Evolutionary conservation across 2,888 invertebrate species (phyloP).

Genomic region (Tetragonisca angustula): DNA sequence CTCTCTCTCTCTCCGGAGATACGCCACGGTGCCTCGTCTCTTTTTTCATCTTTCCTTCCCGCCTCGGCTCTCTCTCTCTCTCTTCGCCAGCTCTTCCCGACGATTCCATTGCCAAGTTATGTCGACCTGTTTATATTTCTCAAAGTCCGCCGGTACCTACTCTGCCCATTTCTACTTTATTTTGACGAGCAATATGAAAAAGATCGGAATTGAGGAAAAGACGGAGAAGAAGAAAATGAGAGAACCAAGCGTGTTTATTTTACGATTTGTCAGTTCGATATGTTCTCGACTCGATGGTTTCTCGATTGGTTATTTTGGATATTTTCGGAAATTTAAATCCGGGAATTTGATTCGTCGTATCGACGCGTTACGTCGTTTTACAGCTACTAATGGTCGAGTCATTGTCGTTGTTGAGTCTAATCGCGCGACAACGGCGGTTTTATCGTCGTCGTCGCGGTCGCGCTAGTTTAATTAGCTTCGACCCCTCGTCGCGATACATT

Average conservation of each 20-base stretch:
- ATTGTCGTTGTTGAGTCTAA: slow-evolving; percentile 35
- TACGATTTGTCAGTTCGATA: not conserved
- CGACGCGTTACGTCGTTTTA: slow-evolving; percentile 46
- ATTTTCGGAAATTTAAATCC: too few species aligned
- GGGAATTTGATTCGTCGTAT: slow-evolving; percentile 35
- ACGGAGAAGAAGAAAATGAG: not conserved
- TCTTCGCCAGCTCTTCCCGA: not conserved
- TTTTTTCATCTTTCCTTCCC: not conserved
- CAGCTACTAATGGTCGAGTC: slow-evolving; percentile 44
- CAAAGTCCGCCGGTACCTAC: not conserved
- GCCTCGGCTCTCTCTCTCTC: not conserved
- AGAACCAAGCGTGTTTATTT: too few species aligned
- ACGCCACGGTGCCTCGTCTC: slow-evolving; percentile 3
- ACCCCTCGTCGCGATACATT: slow-evolving; percentile 9
- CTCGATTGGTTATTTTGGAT: too few species aligned
- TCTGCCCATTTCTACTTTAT: not conserved
- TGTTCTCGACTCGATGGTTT: not conserved
- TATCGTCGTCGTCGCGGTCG: slow-evolving; percentile 22
- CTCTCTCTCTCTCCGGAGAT: slow-evolving; percentile 5
- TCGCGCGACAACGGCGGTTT: slow-evolving; percentile 12
- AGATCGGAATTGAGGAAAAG: too few species aligned
- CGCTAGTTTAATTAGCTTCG: slow-evolving; percentile 40
- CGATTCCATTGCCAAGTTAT: slow-evolving; percentile 6
- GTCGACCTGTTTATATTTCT: slow-evolving; percentile 33
- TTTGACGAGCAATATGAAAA: not conserved